These are phyloP conservation scores for Choloepus hoffmanni DNA, from an alignment of 2,113 vertebrate genomes.

Conservation along the genomic window DNA sequence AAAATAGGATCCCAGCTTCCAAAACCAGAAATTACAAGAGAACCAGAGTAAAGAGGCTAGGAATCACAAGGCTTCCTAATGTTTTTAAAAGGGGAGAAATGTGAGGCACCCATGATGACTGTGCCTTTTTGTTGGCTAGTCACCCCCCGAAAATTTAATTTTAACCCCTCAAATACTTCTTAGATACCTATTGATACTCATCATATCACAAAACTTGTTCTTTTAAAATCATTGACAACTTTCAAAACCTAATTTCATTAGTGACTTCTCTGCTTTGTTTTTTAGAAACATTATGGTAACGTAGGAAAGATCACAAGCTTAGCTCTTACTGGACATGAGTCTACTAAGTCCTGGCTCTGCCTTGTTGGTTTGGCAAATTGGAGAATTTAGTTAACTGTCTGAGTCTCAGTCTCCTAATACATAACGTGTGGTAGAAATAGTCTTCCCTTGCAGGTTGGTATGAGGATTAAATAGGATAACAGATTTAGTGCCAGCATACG, in stretches of 20 bases:
- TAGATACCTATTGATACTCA: background rate
- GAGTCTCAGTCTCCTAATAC: background rate
- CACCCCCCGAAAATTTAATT: slow-evolving; percentile 12
- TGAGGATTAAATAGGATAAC: slow-evolving; percentile 36
- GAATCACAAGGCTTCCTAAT: background rate
- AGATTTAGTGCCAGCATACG: slow-evolving; percentile 3
- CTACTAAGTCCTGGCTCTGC: background rate
- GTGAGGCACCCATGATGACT: background rate
- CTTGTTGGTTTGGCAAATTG: slow-evolving; percentile 3
- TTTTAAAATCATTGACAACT: slow-evolving; percentile 40
- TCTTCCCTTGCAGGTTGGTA: background rate
- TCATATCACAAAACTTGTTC: background rate
- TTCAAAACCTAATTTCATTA: slow-evolving; percentile 24
- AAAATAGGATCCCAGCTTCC: background rate
- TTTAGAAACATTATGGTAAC: background rate
- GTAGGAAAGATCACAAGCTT: background rate
- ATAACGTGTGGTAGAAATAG: slow-evolving; percentile 8
- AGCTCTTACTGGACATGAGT: background rate
- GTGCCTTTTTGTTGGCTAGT: background rate
- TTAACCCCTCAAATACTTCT: slow-evolving; percentile 40
- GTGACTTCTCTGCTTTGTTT: background rate
- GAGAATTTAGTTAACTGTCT: slow-evolving; percentile 33
- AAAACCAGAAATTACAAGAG: background rate
- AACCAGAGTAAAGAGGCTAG: background rate
- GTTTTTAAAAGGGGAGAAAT: background rate